These are phyloP conservation scores for Punctoribates punctum DNA, from an alignment of 2,888 invertebrate genomes.

Conservation along the genomic window DNA sequence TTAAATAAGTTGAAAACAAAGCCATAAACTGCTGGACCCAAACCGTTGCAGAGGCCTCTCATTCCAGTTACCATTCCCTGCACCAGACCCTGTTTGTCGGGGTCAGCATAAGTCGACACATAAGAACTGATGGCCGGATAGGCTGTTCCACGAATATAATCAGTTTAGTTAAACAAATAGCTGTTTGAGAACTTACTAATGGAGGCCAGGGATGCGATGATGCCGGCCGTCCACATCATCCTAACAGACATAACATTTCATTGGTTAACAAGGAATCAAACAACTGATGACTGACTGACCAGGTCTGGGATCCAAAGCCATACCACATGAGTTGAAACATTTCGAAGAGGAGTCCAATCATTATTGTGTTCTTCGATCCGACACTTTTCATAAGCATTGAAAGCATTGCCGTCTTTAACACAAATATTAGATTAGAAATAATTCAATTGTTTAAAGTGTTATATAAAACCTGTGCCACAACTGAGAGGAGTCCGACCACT, in stretches of 20 bases:
- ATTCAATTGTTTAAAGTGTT: constrained; percentile 39
- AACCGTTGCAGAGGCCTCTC: constrained; percentile 92
- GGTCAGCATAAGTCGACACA: constrained; percentile 93
- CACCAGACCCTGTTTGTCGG: constrained; percentile 93
- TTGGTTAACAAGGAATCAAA: not conserved
- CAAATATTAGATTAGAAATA: no score
- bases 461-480: constrained; percentile 79
- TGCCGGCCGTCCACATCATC: constrained; percentile 99
- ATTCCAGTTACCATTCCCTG: constrained; percentile 99
- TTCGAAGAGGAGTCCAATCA: constrained; percentile 92
- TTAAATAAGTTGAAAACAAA: constrained; percentile 97
- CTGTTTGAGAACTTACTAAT: constrained; percentile 62
- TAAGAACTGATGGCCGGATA: constrained; percentile 99
- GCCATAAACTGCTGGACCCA: constrained; percentile 98
- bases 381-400: constrained; percentile 78
- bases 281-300: constrained; percentile 64
- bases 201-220: constrained; percentile 89
- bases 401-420: constrained; percentile 57
- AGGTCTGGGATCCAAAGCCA: constrained; percentile 90
- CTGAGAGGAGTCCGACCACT: constrained; percentile 90
- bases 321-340: constrained; percentile 96
- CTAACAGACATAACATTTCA: constrained; percentile 54
- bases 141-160: not conserved
- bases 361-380: constrained; percentile 94
- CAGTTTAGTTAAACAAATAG: not conserved